These are phyloP conservation scores for Triplophysa tibetana DNA, from an alignment of 2,113 vertebrate species.

Conservation along the genomic window DNA sequence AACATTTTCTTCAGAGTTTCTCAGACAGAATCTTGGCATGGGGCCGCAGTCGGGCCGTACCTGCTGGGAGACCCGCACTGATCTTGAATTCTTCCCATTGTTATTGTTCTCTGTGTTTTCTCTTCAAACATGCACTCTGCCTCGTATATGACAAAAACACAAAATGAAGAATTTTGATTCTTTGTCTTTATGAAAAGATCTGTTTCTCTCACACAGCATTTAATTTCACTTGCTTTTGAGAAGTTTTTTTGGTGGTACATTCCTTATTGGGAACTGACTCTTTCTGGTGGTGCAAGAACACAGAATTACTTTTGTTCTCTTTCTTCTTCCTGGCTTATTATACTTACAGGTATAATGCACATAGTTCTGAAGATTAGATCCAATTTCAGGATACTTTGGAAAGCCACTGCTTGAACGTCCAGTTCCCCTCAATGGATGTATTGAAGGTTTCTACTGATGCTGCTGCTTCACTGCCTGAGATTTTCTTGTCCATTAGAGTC, in stretches of 20 bases:
- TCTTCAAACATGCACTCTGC: constrained; percentile 4
- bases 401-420: not conserved
- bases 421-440: constrained; percentile 17
- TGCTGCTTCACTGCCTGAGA: constrained; percentile 2
- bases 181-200: not conserved
- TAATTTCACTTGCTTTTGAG: not conserved
- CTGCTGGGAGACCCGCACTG: constrained; percentile 40
- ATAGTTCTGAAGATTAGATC: constrained; percentile 25
- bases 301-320: not conserved
- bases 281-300: not conserved
- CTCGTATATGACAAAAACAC: not conserved
- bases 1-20: constrained; percentile 50
- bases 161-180: not conserved
- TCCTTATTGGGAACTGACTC: not conserved
- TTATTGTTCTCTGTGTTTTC: constrained; percentile 25
- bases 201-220: not conserved
- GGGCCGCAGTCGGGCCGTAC: constrained; percentile 22
- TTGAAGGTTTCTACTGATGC: constrained; percentile 13
- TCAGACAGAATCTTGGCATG: constrained; percentile 37
- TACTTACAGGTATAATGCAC: not conserved
- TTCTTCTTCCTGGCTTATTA: constrained; percentile 1
- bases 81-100: constrained; percentile 38
- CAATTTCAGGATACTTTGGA: not conserved
- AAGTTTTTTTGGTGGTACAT: not conserved
- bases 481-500: not conserved